Base-by-base conservation (phyloP, 2,797 vertebrate species). In the Kryptolebias ocellatus region DNA sequence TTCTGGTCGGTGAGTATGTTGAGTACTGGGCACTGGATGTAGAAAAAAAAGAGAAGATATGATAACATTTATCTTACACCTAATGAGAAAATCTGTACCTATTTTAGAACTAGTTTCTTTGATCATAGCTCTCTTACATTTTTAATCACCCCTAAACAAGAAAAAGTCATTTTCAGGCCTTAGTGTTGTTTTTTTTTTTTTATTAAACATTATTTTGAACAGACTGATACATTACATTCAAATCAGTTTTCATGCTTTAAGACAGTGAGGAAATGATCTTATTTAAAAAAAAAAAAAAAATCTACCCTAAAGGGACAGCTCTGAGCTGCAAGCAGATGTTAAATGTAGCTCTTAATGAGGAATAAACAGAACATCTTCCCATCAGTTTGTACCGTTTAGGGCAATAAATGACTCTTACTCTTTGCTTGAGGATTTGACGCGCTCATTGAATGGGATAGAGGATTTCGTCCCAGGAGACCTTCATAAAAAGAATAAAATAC, bases 381-480 rank as follows among this genome's bases (percentile, higher is more conserved):
- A 42, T 42, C 14, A 12, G 4, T 46, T 17, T 16, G 44, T 45
- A 45, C 17, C 1, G 45, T 42, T 42, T 46, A 20, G 27, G 47
- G 29, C 0, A 53, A 1, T 31, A 2, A 47, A 1, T 14, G 11
- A 62, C 71, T 44, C 49, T 90, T 87, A 94, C 93, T 67, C 77
- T 74, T 84, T 86, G 78, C 60, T 87, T 55, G 85, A 82, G 49
- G 87, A 84, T 73, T 66, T 88, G 62, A 93, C 87, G 1, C 87
- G 72, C 5, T 94, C 84, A 5, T 56, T 80, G 73, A 94, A 89
- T 0, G 80, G 83, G 52, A 65, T 70, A 44, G 88, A 64, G 24
- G 84, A 63, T 78, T 80, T 90, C 12, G 67, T 42, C 59, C 60
- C 81, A 64, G 88, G 45, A 27, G 87, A 84, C 12, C 92, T 93